Evolutionary conservation across 2,888 invertebrate genomes (phyloP), one percentile per base, ranked within the genome.

Genomic region (Lasioglossum leucozonium): DNA sequence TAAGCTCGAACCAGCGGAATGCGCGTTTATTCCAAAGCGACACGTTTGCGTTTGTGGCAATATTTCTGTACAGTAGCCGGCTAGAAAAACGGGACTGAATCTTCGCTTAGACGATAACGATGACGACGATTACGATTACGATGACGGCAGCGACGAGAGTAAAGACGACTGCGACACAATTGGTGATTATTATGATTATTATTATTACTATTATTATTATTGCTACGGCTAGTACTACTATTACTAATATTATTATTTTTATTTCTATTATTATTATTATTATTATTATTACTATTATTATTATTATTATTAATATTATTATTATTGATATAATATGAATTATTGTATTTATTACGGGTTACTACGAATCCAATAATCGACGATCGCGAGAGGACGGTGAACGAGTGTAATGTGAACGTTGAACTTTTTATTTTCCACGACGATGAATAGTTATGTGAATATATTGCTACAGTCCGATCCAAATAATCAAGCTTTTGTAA

Each of bases 401-500:
- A 84, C 87, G 87, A 92, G 88, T 92, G 91, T 93, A 93, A 93
- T 92, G 93, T 93, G 92, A 94, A 93, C 91, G 93, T 94, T 93
- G 91, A 94, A 93, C 55, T 92, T 93, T 93, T 94, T 94, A 94
- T 94, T 94, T 94, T 94, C 93, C 94, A 94, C 93, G 91, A 90
- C 90, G 81, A 91, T 62, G 62, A 62, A 62, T 89, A 93, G 91
- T 93, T 93, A 94, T 94, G 94, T 94, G 94, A 94, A 94, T 94
- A 94, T 94, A 94, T 93, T 93, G 94, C 94, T 94, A 94, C 94
- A 94, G 94, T 94, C 94, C 94, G 94, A 94, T 94, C 94, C 94
- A 94, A 94, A 93, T 94, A 94, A 94, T 94, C 94, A 94, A 94
- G 94, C 94, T 94, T 94, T 94, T 94, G 93, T 94, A 94, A 94